These are phyloP conservation scores for Myiagra hebetior DNA, from an alignment of 2,113 vertebrate genomes.

Conservation along the genomic window DNA sequence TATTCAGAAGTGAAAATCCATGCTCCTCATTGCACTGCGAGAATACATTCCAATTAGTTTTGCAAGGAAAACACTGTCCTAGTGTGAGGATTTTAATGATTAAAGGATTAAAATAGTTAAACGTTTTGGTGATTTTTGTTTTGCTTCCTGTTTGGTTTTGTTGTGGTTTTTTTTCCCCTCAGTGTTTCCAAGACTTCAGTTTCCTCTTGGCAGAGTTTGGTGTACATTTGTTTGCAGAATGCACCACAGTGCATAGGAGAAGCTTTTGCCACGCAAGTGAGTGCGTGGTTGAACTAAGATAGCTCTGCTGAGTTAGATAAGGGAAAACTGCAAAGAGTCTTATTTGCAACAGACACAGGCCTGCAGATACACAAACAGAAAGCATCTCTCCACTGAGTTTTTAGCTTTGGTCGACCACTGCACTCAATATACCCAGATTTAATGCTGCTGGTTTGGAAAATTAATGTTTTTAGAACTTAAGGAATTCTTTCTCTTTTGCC, in stretches of 20 bases:
- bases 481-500: neutral
- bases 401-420: neutral
- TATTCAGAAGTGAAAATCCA: neutral
- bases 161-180: fast-evolving
- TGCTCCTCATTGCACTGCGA: neutral
- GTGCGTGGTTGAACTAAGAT: neutral
- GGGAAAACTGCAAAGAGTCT: neutral
- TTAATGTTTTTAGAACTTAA: neutral
- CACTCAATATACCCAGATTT: neutral
- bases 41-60: neutral
- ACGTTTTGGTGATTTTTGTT: neutral
- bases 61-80: neutral
- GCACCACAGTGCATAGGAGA: neutral
- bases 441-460: slow-evolving; percentile 36
- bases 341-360: neutral
- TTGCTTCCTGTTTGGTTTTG: neutral
- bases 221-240: neutral
- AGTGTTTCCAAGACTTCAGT: neutral
- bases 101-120: neutral
- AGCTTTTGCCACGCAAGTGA: fast-evolving
- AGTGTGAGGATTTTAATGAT: neutral
- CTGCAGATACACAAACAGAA: neutral
- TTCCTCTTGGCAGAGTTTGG: neutral
- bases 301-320: neutral
- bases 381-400: neutral